These are phyloP conservation scores for Gallinago nigripennis DNA, from an alignment of 2,797 vertebrate genomes.

Conservation along the genomic window DNA sequence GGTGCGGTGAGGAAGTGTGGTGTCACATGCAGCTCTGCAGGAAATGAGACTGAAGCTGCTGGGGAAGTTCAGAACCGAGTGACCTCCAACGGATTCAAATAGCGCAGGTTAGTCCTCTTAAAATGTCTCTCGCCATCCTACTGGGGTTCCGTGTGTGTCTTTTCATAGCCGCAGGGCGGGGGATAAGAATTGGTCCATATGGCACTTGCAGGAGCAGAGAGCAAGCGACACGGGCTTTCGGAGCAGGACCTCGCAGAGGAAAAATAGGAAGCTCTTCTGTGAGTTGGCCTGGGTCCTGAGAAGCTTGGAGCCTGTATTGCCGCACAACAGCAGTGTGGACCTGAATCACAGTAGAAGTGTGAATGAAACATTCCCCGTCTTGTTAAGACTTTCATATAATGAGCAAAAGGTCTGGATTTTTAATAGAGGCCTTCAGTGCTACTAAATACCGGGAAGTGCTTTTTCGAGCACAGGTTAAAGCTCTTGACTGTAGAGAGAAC, in stretches of 20 bases:
- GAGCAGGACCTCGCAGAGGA: not conserved
- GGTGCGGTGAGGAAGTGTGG: constrained; percentile 75
- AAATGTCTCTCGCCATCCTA: not conserved
- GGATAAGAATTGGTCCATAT: not conserved
- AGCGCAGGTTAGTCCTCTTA: constrained; percentile 73
- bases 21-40: constrained; percentile 73
- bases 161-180: not conserved
- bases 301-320: constrained; percentile 1
- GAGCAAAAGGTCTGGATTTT: not conserved
- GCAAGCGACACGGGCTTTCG: fast-evolving
- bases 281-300: not conserved
- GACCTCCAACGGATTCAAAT: constrained; percentile 36
- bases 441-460: not conserved
- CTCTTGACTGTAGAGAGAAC: not conserved
- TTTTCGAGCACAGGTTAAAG: not conserved
- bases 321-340: not conserved
- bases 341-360: fast-evolving
- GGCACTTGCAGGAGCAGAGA: not conserved
- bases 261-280: not conserved
- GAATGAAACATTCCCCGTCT: not conserved
- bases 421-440: not conserved
- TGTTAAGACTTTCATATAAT: not conserved
- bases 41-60: constrained; percentile 69
- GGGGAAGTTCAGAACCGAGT: constrained; percentile 61
- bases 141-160: fast-evolving